A percentile compares a stretch with the other conserved stretches of the same genome.
Evolutionary conservation across 2,797 vertebrate species (phyloP).

Genomic region (Euthynnus affinis): DNA sequence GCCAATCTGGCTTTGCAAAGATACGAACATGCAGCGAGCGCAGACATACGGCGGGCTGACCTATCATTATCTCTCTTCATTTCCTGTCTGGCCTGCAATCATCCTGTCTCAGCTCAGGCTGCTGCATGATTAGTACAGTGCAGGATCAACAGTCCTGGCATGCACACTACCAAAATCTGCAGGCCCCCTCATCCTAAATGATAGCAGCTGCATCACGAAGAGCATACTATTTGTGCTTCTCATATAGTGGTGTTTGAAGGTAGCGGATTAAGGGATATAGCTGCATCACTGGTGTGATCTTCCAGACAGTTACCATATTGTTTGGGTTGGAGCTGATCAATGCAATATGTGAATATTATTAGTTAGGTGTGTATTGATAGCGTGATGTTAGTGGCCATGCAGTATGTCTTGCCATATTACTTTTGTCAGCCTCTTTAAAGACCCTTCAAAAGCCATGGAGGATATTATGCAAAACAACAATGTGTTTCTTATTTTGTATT

Average conservation of each 20-base stretch:
- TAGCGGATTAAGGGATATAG: conserved; percentile 30
- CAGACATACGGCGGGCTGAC: conserved; percentile 72
- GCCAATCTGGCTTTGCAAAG: conserved; percentile 60
- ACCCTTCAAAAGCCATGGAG: conserved; percentile 57
- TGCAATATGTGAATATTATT: conserved; percentile 72
- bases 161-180: conserved; percentile 55
- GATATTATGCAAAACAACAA: conserved; percentile 70
- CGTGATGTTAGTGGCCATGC: conserved; percentile 45
- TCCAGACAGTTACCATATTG: conserved; percentile 41
- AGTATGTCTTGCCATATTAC: conserved; percentile 50
- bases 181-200: conserved; percentile 66
- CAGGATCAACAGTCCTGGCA: conserved; percentile 72
- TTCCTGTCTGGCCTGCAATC: conserved; percentile 82
- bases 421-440: conserved; percentile 45
- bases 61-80: conserved; percentile 82
- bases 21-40: conserved; percentile 44
- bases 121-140: conserved; percentile 77
- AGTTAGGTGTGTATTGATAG: conserved; percentile 53
- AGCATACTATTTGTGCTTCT: conserved; percentile 47
- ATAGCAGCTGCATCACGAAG: conserved; percentile 71
- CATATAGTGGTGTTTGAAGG: conserved; percentile 45
- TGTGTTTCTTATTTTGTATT: conserved; percentile 46
- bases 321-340: conserved; percentile 60
- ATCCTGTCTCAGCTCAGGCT: conserved; percentile 75
- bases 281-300: conserved; percentile 40